These are phyloP conservation scores for Tyria jacobaeae DNA, from an alignment of 2,888 invertebrate species.

Conservation along the genomic window DNA sequence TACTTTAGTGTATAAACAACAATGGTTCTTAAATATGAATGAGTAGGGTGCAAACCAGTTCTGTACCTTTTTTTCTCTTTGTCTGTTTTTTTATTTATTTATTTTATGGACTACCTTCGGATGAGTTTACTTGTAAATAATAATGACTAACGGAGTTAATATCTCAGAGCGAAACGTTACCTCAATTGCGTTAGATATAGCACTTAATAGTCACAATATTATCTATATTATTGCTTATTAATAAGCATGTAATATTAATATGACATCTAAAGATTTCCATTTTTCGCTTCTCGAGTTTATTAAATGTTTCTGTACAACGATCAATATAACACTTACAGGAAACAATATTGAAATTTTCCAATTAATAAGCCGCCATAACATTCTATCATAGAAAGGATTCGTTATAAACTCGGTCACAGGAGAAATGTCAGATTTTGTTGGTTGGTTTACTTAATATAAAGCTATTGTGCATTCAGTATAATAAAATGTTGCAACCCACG, in stretches of 20 bases:
- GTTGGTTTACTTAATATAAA: conserved; percentile 4
- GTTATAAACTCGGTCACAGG: conserved; percentile 1
- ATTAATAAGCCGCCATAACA: too few species aligned
- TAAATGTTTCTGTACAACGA: background rate
- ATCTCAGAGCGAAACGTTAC: too few species aligned
- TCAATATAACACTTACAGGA: background rate
- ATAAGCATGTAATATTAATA: background rate
- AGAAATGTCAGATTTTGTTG: background rate
- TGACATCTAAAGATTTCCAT: background rate
- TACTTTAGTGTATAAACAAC: background rate
- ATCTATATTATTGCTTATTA: background rate
- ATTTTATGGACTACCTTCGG: background rate
- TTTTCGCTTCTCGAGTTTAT: background rate
- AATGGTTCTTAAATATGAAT: background rate
- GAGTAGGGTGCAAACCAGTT: background rate
- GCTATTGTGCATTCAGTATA: conserved; percentile 4
- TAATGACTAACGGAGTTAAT: background rate
- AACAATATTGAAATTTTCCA: background rate
- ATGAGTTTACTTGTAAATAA: background rate
- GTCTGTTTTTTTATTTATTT: background rate
- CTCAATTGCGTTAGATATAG: too few species aligned
- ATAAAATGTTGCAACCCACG: background rate
- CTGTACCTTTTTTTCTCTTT: background rate
- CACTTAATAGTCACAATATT: background rate
- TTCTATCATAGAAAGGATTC: conserved; percentile 1